Evolutionary conservation across 2,797 vertebrate genomes (phyloP), one percentile per base, ranked within the genome.

Genomic region (Esox lucius): DNA sequence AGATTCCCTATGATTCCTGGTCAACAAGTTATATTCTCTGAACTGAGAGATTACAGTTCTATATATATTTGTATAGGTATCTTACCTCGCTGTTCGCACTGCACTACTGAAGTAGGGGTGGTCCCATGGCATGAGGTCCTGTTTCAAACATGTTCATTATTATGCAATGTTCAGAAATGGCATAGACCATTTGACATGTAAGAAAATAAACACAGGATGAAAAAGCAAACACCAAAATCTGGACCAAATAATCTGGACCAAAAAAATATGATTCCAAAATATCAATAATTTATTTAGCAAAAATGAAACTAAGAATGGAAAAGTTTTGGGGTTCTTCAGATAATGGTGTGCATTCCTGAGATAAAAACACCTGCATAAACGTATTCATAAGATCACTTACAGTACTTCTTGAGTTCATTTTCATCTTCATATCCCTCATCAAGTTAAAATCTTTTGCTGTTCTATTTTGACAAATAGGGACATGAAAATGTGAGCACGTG

Each of bases 81-180:
- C 92, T 90, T 84, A 96, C 95, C 93, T 94, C 86, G 96, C 95
- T 71, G 95, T 95, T 69, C 95, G 94, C 70, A 95, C 86, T 67
- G 94, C 89, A 0, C 95, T 94, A 28, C 94, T 95, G 76, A 96
- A 94, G 81, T 95, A 96, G 0, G 95, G 93, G 31, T 95, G 95
- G 84, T 96, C 95, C 95, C 95, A 96, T 0, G 95, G 95, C 95
- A 96, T 96, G 73, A 96, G 72, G 35, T 39, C 35, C 35, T 39
- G 35, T 39, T 39, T 39, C 35, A 39, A 39, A 39, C 35, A 8
- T 5, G 2, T 6, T 3, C 39, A 39, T 39, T 39, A 39, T 39
- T 3, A 39, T 39, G 35, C 2, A 39, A 39, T 39, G 35, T 39
- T 39, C 35, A 39, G 35, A 39, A 39, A 39, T 39, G 35, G 2